Conservation (phyloP, 2,797 vertebrate genomes). For the Neosalanx taihuensis region DNA sequence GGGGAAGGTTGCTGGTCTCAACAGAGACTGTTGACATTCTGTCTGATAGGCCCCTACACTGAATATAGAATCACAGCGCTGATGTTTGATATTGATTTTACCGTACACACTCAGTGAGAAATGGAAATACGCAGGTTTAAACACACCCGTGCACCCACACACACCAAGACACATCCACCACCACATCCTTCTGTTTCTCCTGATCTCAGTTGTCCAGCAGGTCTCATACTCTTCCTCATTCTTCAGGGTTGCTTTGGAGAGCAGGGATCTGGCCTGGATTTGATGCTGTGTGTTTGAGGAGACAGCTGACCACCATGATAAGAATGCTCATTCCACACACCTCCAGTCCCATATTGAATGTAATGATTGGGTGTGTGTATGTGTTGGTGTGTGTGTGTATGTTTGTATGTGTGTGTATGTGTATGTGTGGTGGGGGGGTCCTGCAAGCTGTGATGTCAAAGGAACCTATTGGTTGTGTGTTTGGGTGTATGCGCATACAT, state of each 20-base stretch:
- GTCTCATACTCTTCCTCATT: not conserved
- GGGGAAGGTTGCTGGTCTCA: slow-evolving; percentile 43
- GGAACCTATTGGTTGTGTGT: slow-evolving; percentile 25
- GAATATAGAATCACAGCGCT: slow-evolving; percentile 55
- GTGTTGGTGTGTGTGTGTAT: not conserved
- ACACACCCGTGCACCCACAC: not conserved
- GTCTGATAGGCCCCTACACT: slow-evolving; percentile 58
- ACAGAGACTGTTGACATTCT: slow-evolving; percentile 63
- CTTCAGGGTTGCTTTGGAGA: not conserved
- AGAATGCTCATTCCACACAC: slow-evolving; percentile 30
- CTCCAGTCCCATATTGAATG: slow-evolving; percentile 27
- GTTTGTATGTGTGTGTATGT: slow-evolving; percentile 11
- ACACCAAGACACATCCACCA: not conserved
- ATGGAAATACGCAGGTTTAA: not conserved
- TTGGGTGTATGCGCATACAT: not conserved
- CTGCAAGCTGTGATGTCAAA: not conserved
- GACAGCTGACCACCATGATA: slow-evolving; percentile 34
- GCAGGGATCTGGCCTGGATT: slow-evolving; percentile 29
- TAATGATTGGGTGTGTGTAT: slow-evolving; percentile 13
- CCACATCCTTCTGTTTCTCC: not conserved
- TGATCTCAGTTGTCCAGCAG: not conserved
- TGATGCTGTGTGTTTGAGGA: slow-evolving; percentile 24
- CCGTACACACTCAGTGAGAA: slow-evolving; percentile 3
- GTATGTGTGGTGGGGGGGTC: not conserved
- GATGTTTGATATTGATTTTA: slow-evolving; percentile 58